Base-by-base conservation (phyloP, 2,888 invertebrate genomes). In the Imbricaverruca yamaguchii region DNA sequence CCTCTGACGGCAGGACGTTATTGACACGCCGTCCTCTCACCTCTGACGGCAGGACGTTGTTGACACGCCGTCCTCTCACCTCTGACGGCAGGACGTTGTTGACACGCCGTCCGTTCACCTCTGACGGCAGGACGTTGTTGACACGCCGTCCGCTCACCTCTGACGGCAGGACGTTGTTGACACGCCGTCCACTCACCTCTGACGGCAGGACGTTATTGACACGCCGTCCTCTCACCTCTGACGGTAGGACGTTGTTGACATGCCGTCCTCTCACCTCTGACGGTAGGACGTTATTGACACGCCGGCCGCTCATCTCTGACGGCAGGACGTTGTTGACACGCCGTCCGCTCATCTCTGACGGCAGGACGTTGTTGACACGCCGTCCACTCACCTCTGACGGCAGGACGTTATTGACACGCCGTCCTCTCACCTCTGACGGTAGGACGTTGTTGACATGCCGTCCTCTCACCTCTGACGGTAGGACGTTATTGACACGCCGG, bases 371-470 rank as follows among this genome's bases (percentile, higher is more conserved):
- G 87, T 97, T 98, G 0, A 99, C 94, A 89, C 94, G 95, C 79
- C 99, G 90, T 65, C 65, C 13, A 18, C 61, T 56, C 39, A 98
- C 93, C 86, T 94, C 92, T 0, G 94, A 93, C 0, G 95, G 95
- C 87, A 98, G 97, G 78, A 99, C 92, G 85, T 94, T 92, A 87
- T 97, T 98, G 0, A 99, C 94, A 89, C 94, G 95, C 79, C 99
- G 90, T 65, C 65, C 13, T 15, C 61, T 56, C 39, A 98, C 93
- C 86, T 94, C 92, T 0, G 94, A 93, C 0, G 95, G 95, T 87
- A 98, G 97, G 78, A 99, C 92, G 85, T 94, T 92, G 87, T 97
- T 98, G 0, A 99, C 94, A 89, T 94, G 95, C 79, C 99, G 90
- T 65, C 65, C 13, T 15, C 61, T 56, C 39, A 98, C 93, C 86